Evolutionary conservation across 2,888 invertebrate species (phyloP), one percentile per base, ranked within the genome.

Genomic region (Argyra leucocephala): DNA sequence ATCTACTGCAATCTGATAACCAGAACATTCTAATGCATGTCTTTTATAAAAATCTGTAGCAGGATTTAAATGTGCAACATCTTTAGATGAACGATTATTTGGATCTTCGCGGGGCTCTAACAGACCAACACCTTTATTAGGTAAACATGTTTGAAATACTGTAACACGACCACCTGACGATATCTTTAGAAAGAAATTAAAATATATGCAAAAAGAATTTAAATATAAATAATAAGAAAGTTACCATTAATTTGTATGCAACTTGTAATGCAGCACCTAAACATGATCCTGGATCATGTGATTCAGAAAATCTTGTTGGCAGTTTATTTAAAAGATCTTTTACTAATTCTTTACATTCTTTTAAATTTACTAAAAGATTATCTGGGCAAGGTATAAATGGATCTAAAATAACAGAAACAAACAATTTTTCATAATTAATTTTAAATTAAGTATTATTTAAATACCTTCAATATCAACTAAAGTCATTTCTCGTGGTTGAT

Each of bases 1-100:
- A 81, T 99, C 99, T 2, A 98, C 93, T 7, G 96, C 93, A 63
- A 97, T 87, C 79, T 98, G 97, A 74, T 94, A 95, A 1, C 93
- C 95, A 71, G 95, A 96, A 80, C 97, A 98, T 78, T 99, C 97
- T 63, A 99, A 80, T 0, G 99, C 96, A 37, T 96, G 81, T 62
- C 95, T 88, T 82, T 99, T 99, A 82, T 96, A 96, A 82, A 97
- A 99, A 80, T 99, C 99, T 1, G 93, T 97, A 3, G 94, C 93
- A 0, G 99, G 97, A 78, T 92, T 94, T 69, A 97, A 81, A 76
- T 94, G 90, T 0, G 88, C 86, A 57, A 90, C 89, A 69, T 95
- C 94, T 76, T 91, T 89, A 9, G 88, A 85, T 2, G 88, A 85
- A 61, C 94, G 83, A 70, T 90, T 88, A 75, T 90, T 91, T 1